Percentiles rank a stretch among this genome's conserved stretches.
Conservation (phyloP, 1,140 invertebrate genomes). For the Macrostomum lignano region DNA sequence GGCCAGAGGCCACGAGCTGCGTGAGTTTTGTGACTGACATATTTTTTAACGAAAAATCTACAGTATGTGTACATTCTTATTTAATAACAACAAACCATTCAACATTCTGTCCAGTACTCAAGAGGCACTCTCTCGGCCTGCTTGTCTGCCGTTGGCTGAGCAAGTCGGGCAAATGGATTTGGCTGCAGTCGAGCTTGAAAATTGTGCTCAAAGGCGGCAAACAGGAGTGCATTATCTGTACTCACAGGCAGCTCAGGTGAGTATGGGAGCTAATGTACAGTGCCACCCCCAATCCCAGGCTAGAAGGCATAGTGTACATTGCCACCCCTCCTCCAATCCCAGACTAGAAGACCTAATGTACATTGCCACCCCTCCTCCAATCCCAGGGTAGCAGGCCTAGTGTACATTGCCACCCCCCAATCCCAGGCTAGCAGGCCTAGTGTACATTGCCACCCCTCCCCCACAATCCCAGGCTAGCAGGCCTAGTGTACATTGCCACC, state of each 20-base stretch:
- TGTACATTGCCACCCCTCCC: too few relatives aligned
- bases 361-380: too few relatives aligned
- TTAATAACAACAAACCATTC: conserved; percentile 6
- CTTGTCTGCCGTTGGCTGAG: conserved; percentile 82
- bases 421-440: too few relatives aligned
- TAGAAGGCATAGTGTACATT: too few relatives aligned
- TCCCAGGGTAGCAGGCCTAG: too few relatives aligned
- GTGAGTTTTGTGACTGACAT: conserved; percentile 48
- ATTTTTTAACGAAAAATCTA: too few relatives aligned
- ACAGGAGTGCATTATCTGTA: conserved; percentile 88
- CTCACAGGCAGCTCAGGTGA: conserved; percentile 81
- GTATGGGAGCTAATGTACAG: conserved; percentile 16
- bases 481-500: too few relatives aligned
- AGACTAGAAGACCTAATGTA: too few relatives aligned
- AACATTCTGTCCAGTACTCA: conserved; percentile 54
- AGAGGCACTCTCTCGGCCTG: conserved; percentile 86
- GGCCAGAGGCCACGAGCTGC: conserved; percentile 87
- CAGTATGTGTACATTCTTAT: conserved; percentile 4
- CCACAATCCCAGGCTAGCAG: too few relatives aligned
- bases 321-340: too few relatives aligned
- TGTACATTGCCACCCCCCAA: too few relatives aligned
- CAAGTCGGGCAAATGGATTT: conserved; percentile 61
- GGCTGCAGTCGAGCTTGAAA: conserved; percentile 81
- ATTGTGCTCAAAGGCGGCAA: conserved; percentile 96
- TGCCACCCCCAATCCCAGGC: too few relatives aligned